phyloP scores from a whole-genome alignment of 53 echinoderm and acorn worm genomes.

The Hippasteria phrygiana region DNA sequence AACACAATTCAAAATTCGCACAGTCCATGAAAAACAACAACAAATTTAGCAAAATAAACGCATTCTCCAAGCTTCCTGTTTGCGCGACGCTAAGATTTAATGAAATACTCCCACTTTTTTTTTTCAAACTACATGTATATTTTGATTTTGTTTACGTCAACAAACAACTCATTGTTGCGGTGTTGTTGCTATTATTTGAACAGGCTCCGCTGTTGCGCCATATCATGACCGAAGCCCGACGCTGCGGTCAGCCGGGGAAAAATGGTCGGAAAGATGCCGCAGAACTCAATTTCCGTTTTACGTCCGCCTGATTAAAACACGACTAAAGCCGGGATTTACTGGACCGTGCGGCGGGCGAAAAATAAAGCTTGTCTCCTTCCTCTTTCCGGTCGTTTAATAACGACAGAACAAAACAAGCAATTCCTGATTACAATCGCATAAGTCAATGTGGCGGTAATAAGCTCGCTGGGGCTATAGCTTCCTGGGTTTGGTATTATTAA shows the following conservation, averaged over 20 bases:
- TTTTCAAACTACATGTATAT: background rate
- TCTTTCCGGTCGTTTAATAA: slow-evolving; percentile 56
- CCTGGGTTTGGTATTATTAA: slow-evolving; percentile 11
- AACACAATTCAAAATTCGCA: too few relatives aligned
- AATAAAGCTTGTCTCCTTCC: background rate
- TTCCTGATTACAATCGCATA: slow-evolving; percentile 49
- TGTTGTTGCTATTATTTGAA: slow-evolving; percentile 1
- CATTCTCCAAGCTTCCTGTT: too few relatives aligned
- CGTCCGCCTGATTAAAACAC: slow-evolving; percentile 48
- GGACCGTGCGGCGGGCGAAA: slow-evolving; percentile 17
- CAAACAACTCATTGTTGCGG: slow-evolving; percentile 38
- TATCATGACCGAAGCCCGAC: slow-evolving; percentile 10
- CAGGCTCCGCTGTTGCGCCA: slow-evolving; percentile 44
- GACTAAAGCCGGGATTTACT: slow-evolving; percentile 20
- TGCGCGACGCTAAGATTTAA: too few relatives aligned
- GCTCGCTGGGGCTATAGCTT: slow-evolving; percentile 57
- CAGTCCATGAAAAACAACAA: too few relatives aligned
- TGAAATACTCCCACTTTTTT: too few relatives aligned
- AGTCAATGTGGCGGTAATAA: slow-evolving; percentile 55
- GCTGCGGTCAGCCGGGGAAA: slow-evolving; percentile 37
- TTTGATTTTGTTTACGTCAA: slow-evolving; percentile 19
- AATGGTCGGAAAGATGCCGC: background rate
- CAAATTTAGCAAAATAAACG: too few relatives aligned
- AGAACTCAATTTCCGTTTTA: slow-evolving; percentile 63
- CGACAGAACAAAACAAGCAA: slow-evolving; percentile 36